Base-by-base conservation (phyloP, 2,113 vertebrate genomes). In the Pogonocichla stellata region DNA sequence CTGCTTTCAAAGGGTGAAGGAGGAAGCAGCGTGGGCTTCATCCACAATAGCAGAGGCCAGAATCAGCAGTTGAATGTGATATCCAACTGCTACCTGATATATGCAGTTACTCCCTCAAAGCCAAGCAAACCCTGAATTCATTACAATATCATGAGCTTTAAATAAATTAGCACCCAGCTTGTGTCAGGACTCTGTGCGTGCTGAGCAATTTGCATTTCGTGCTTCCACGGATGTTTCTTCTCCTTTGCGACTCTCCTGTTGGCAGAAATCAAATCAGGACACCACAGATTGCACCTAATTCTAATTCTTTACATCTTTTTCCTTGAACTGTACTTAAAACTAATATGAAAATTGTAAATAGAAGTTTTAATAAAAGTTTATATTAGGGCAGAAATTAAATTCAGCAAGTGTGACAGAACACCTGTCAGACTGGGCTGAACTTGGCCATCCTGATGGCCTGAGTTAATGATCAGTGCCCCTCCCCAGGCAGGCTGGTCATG, bases 101-200 rank as follows among this genome's bases (percentile, higher is more conserved):
- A 89, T 48, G 40, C 51, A 43, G 12, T 42, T 72, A 56, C 90
- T 69, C 67, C 71, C 87, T 82, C 74, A 86, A 94, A 94, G 87
- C 50, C 83, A 64, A 84, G 88, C 22, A 95, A 88, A 84, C 65
- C 51, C 79, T 72, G 82, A 74, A 83, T 93, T 88, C 85, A 75
- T 92, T 90, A 86, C 75, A 74, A 9, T 74, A 92, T 73, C 75
- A 83, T 60, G 36, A 90, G 88, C 43, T 83, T 94, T 93, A 96
- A 96, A 80, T 90, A 97, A 95, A 96, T 94, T 94, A 94, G 61
- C 72, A 96, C 72, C 69, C 72, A 78, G 90, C 72, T 83, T 94
- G 80, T 93, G 90, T 73, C 72, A 86, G 90, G 93, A 83, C 80
- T 86, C 12, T 15, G 48, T 72, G 43, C 10, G 0, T 25, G 92